Base-by-base conservation (phyloP, 2,797 vertebrate species). In the Tadarida brasiliensis region DNA sequence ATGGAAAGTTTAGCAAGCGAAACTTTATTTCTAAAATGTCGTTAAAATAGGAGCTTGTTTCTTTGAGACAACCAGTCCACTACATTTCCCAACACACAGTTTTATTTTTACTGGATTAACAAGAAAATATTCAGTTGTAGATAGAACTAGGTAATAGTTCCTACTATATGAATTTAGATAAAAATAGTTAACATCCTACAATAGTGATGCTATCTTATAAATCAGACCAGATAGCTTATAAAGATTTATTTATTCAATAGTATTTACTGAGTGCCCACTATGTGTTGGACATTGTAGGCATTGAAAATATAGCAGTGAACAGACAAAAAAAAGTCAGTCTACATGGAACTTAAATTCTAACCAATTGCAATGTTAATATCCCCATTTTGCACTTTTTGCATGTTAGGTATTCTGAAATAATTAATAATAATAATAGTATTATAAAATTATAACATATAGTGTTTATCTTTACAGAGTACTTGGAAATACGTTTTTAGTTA, bases 1-100 rank as follows among this genome's bases (percentile, higher is more conserved):
- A 84, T 22, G 3, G 67, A 95, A 89, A 91, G 84, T 59, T 96
- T 54, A 92, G 30, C 61, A 70, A 87, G 30, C 47, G 70, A 92
- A 94, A 63, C 7, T 82, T 85, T 65, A 83, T 15, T 78, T 88
- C 26, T 26, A 70, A 87, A 95, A 91, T 84, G 33, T 65, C 33
- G 56, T 77, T 91, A 95, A 68, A 73, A 24, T 54, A 89, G 26
- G n/a, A 24, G 65, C 33, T 92, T 57, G 30, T 91, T 86, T 90
- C 28, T 94, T 92, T 92, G 57, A 93, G 39, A 61, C 44, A 83
- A 63, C 6, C 14, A 85, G 6, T 0, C 28, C 9, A 39, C 44
- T 71, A 28, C 1, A 68, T 7, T 88, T 67, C 30, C 19, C 39
- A 92, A 78, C 26, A 54, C 16, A 68, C 14, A n/a, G 30, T 74